Evolutionary conservation across 2,888 invertebrate species (phyloP).

Genomic region (Ormyrus labotus): DNA sequence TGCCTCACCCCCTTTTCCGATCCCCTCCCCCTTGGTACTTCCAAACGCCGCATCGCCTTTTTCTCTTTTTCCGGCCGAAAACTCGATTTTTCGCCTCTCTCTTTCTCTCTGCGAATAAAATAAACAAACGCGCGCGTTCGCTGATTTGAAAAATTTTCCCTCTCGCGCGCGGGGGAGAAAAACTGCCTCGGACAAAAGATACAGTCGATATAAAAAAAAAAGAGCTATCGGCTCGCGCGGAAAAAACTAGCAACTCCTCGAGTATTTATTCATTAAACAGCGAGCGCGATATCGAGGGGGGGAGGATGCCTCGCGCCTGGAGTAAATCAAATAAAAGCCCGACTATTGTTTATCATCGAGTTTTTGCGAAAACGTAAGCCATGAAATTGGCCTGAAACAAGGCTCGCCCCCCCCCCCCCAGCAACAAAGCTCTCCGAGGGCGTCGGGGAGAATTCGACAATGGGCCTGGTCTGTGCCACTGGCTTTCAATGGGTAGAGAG

Average conservation of each 20-base stretch:
- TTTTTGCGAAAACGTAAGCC: conserved; percentile 26
- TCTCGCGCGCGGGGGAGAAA: background rate
- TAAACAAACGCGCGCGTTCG: background rate
- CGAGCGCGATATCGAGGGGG: conserved; percentile 2
- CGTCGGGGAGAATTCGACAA: background rate
- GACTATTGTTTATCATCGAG: conserved; percentile 22
- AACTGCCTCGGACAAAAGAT: background rate
- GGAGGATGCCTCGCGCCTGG: background rate
- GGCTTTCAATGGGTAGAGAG: too few relatives aligned
- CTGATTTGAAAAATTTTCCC: conserved; percentile 6
- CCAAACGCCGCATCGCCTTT: too few relatives aligned
- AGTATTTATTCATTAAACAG: conserved; percentile 15
- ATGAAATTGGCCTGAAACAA: conserved; percentile 25
- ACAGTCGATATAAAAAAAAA: background rate
- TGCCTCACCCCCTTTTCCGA: background rate
- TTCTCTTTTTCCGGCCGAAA: too few relatives aligned
- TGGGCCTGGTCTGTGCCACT: too few relatives aligned
- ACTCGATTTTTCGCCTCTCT: too few relatives aligned
- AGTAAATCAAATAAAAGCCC: background rate
- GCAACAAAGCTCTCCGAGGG: conserved; percentile 1
- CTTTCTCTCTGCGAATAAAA: too few relatives aligned
- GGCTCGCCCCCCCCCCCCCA: background rate
- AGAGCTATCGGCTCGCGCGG: background rate
- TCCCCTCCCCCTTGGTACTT: too few relatives aligned
- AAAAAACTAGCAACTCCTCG: background rate